Conservation (phyloP, 1,140 invertebrate genomes). For the Pygmarrhopalites habei region DNA sequence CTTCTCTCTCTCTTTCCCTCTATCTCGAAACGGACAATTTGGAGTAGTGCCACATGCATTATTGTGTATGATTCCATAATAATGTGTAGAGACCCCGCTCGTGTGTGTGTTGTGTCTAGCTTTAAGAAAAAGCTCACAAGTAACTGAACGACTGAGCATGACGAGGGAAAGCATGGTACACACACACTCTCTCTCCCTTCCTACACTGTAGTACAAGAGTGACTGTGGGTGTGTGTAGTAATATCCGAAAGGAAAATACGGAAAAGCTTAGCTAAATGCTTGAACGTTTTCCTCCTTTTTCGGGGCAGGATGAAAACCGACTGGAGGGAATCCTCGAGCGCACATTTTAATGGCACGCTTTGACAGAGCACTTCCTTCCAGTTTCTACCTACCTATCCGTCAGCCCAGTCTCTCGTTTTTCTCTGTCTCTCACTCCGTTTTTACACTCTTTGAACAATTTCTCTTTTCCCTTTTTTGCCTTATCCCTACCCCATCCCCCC, state of each 20-base stretch:
- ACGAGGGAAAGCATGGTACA: too few species aligned
- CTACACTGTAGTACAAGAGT: too few species aligned
- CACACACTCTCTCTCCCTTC: too few species aligned
- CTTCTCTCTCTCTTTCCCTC: neutral
- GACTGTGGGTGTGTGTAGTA: too few species aligned
- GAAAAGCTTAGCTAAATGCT: too few species aligned
- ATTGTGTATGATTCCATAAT: neutral
- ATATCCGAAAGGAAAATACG: too few species aligned
- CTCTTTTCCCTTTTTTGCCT: neutral
- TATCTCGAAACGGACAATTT: neutral
- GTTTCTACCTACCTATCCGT: neutral
- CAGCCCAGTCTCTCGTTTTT: neutral
- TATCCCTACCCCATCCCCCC: too few species aligned
- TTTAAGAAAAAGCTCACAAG: too few species aligned
- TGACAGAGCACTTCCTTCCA: constrained; percentile 3
- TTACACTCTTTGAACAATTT: neutral
- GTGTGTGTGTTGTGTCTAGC: too few species aligned
- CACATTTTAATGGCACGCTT: constrained; percentile 7
- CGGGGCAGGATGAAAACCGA: constrained; percentile 7
- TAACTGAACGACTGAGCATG: too few species aligned
- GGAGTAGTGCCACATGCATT: neutral
- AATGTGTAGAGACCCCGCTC: too few species aligned
- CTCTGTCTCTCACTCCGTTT: neutral
- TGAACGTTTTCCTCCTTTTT: too few species aligned
- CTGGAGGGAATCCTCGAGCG: neutral